phyloP scores from a whole-genome alignment of 2,888 invertebrate genomes.

The Diploptera punctata region DNA sequence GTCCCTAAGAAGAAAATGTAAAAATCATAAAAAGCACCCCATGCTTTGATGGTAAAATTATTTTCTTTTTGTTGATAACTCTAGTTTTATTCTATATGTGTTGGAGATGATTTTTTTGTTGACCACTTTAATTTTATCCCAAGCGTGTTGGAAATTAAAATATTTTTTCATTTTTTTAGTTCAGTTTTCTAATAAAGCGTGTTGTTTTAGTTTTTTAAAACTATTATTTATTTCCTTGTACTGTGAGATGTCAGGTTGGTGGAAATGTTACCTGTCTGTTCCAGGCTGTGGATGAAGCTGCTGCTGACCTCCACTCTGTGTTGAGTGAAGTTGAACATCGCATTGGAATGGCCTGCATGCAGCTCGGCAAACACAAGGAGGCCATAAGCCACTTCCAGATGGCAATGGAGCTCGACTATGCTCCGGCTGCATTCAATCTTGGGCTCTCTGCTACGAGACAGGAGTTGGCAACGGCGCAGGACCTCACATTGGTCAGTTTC shows the following conservation, averaged over 20 bases:
- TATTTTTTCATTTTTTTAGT: no score
- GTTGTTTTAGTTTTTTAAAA: background rate
- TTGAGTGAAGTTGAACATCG: conserved; percentile 66
- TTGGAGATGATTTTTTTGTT: no score
- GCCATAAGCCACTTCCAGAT: conserved; percentile 62
- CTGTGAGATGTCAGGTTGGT: no score
- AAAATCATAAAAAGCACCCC: no score
- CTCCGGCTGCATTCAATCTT: conserved; percentile 70
- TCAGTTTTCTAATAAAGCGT: no score
- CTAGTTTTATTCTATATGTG: no score
- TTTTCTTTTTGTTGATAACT: no score
- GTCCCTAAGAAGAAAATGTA: no score
- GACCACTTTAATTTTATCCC: no score
- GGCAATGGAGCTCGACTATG: conserved; percentile 65
- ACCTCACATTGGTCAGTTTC: conserved; percentile 64
- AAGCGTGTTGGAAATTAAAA: no score
- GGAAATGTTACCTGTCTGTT: no score
- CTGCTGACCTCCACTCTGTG: conserved; percentile 53
- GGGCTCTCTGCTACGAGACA: conserved; percentile 74
- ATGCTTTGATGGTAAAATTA: no score
- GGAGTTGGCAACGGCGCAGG: conserved; percentile 65
- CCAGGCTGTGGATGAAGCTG: conserved; percentile 47
- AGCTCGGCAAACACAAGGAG: conserved; percentile 63
- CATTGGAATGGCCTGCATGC: conserved; percentile 65
- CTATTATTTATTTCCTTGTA: background rate